Base-by-base conservation (phyloP, 2,888 invertebrate species). In the Phyllotreta striolata region DNA sequence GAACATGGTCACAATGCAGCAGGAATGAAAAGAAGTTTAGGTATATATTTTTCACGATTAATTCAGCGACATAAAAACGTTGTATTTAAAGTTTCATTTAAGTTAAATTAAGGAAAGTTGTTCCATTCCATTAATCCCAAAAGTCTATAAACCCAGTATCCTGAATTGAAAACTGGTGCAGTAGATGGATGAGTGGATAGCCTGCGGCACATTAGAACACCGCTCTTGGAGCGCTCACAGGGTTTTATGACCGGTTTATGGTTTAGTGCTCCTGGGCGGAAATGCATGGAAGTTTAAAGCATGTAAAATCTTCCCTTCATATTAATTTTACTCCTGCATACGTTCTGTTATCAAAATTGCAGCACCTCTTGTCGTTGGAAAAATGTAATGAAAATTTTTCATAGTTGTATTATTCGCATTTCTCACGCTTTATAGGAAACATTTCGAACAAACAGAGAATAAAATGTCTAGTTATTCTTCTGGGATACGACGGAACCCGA, bases 241-340 rank as follows among this genome's bases (percentile, higher is more conserved):
- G 66, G 66, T 75, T 79, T 79, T 77, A 78, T 74, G 72, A 75
- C 77, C 73, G 76, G 77, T 79, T 79, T 78, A 77, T 76, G 73
- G 76, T 79, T 78, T 79, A 79, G 73, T 76, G 73, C 75, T 73
- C 71, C 73, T 74, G 72, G 74, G 75, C 73, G 73, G 74, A 75
- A 76, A 76, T 75, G 77, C 74, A 78, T 78, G 73, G 74, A 75
- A 72, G 76, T 74, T 77, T 77, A 76, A 77, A 78, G 77, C 72
- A 51, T 73, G 74, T 71, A 73, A 74, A 79, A 77, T 76, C 74
- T 73, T 76, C 73, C 70, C 74, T 77, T 76, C 77, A 77, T 78
- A 78, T 78, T 78, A 78, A 78, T 79, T 76, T 76, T 76, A 74
- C 69, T 69, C 69, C 62, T 73, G 75, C 76, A 75, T 75, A 76